phyloP scores from a whole-genome alignment of 2,797 vertebrate species.

The Falco biarmicus region DNA sequence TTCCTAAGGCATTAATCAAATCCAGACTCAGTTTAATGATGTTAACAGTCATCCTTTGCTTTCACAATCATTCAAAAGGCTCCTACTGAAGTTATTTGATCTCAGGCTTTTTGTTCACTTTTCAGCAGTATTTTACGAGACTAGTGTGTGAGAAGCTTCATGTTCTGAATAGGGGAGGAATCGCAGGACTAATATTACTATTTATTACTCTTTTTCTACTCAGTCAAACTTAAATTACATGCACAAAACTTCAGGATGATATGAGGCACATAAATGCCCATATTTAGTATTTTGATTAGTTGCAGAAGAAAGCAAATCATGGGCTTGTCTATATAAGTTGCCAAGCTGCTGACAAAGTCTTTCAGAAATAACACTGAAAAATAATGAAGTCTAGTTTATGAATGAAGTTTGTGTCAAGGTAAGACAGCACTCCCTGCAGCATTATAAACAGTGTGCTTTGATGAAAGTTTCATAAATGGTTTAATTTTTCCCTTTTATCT shows the following conservation, averaged over 20 bases:
- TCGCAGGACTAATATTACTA: neutral
- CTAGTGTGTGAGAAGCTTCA: neutral
- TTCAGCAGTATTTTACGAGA: neutral
- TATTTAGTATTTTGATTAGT: neutral
- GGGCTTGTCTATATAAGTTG: neutral
- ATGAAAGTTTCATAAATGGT: conserved; percentile 58
- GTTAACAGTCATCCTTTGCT: neutral
- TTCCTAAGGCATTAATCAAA: neutral
- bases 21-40: neutral
- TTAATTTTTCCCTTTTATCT: conserved; percentile 66
- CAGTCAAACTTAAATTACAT: neutral
- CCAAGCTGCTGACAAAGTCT: neutral
- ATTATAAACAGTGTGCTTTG: conserved; percentile 9
- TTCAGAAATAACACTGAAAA: neutral
- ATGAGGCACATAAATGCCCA: neutral
- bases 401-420: conserved; percentile 45
- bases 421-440: neutral
- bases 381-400: neutral
- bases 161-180: neutral
- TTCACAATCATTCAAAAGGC: neutral
- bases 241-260: neutral
- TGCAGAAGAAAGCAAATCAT: neutral
- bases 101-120: neutral
- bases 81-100: neutral
- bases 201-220: neutral